A percentile compares a stretch with the other conserved stretches of the same genome.
Evolutionary conservation across 1,140 invertebrate species (phyloP).

Genomic region (Bradynema listronoti): DNA sequence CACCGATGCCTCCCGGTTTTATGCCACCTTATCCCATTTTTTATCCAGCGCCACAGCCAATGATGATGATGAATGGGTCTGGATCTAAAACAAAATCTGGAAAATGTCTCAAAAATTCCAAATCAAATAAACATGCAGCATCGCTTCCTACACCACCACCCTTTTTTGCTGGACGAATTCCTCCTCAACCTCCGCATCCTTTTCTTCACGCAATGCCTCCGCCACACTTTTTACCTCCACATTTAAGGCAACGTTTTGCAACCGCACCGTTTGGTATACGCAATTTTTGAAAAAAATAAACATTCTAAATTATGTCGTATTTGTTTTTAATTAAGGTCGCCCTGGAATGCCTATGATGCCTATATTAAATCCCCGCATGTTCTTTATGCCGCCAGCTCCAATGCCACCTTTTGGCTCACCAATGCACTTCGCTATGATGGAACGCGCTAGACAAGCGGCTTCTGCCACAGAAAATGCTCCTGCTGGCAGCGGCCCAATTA

Average conservation of each 20-base stretch:
- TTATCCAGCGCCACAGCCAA: too few species aligned
- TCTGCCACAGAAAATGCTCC: not conserved
- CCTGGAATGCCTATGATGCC: not conserved
- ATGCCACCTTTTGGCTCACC: conserved; percentile 25
- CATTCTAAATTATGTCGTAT: too few species aligned
- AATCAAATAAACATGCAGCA: not conserved
- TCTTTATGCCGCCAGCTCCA: conserved; percentile 41
- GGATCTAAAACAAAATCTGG: too few species aligned
- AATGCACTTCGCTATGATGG: conserved; percentile 3
- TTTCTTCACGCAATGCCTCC: conserved; percentile 12
- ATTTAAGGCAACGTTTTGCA: not conserved
- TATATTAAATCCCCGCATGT: conserved; percentile 13
- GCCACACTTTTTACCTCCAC: conserved; percentile 20
- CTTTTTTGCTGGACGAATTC: conserved; percentile 1
- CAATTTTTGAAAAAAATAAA: not conserved
- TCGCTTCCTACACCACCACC: conserved; percentile 5
- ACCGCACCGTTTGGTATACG: not conserved
- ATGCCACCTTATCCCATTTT: too few species aligned
- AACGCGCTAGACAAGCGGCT: conserved; percentile 10
- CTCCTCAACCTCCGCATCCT: conserved; percentile 12
- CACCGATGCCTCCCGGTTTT: conserved; percentile 13
- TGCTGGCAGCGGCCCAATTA: conserved; percentile 44
- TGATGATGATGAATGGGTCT: too few species aligned
- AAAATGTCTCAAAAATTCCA: too few species aligned
- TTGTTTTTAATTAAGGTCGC: not conserved